These are phyloP conservation scores for Toxotes jaculatrix DNA, from an alignment of 2,113 vertebrate genomes.

Conservation along the genomic window DNA sequence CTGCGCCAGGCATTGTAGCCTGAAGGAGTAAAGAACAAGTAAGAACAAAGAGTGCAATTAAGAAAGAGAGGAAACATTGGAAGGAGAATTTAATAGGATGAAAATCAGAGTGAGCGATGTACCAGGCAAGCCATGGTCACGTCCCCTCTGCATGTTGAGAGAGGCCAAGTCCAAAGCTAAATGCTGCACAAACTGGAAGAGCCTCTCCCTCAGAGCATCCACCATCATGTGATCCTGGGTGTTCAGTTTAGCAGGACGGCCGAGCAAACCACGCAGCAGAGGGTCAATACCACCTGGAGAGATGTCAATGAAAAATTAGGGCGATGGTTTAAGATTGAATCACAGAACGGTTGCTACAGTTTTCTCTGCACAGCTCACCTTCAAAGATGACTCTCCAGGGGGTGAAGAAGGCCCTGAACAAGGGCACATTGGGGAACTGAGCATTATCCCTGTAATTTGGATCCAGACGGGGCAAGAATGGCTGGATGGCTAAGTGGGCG, in stretches of 20 bases:
- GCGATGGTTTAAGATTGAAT: not conserved
- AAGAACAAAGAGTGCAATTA: not conserved
- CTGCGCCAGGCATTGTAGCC: conserved; percentile 85
- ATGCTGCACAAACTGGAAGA: conserved; percentile 83
- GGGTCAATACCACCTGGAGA: conserved; percentile 88
- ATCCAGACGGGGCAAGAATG: conserved; percentile 82
- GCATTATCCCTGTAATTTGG: conserved; percentile 74
- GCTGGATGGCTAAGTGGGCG: conserved; percentile 89
- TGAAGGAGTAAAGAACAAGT: conserved; percentile 38
- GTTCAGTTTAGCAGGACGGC: conserved; percentile 85
- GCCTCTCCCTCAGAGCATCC: conserved; percentile 84
- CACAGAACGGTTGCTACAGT: not conserved
- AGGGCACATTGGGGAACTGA: conserved; percentile 78
- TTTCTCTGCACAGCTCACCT: conserved; percentile 78
- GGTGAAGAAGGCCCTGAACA: conserved; percentile 87
- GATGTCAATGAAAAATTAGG: not conserved
- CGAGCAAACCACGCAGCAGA: conserved; percentile 84
- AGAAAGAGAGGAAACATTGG: not conserved
- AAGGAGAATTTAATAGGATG: not conserved
- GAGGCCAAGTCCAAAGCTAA: conserved; percentile 85
- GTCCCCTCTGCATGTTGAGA: conserved; percentile 88
- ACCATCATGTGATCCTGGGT: conserved; percentile 87
- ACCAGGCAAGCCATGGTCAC: conserved; percentile 89
- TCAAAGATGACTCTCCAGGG: conserved; percentile 89
- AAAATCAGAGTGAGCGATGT: conserved; percentile 13